Conservation (phyloP, 2,113 vertebrate genomes). For the Leucoraja erinaceus region DNA sequence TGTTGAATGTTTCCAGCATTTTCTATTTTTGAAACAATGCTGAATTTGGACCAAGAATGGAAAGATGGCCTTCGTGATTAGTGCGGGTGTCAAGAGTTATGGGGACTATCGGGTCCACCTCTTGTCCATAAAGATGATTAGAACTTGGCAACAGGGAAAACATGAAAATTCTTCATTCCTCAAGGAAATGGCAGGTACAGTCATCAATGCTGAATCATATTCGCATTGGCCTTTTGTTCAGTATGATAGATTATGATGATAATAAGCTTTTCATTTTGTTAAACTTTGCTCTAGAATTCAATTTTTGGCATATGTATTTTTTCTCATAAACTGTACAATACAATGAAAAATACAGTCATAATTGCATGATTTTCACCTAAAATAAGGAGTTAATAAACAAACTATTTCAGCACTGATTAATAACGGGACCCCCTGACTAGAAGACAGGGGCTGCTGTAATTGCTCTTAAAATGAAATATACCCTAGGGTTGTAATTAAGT, state of each 20-base stretch:
- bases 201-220: neutral
- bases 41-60: neutral
- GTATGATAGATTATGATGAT: neutral
- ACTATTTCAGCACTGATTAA: neutral
- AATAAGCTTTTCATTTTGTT: neutral
- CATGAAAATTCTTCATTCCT: neutral
- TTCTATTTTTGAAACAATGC: neutral
- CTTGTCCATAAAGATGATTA: neutral
- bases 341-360: neutral
- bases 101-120: neutral
- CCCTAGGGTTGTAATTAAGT: neutral
- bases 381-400: neutral
- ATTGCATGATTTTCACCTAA: neutral
- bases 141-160: neutral
- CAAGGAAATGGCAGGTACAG: neutral
- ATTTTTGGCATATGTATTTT: too few species aligned
- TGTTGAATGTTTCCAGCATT: too few species aligned
- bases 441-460: too few species aligned
- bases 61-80: too few species aligned
- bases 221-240: neutral
- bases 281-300: neutral
- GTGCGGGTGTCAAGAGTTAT: too few species aligned
- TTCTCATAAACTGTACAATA: neutral
- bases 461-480: constrained; percentile 7
- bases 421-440: neutral